Evolutionary conservation across 2,113 vertebrate species (phyloP), one percentile per base, ranked within the genome.

Genomic region (Saguinus midas): DNA sequence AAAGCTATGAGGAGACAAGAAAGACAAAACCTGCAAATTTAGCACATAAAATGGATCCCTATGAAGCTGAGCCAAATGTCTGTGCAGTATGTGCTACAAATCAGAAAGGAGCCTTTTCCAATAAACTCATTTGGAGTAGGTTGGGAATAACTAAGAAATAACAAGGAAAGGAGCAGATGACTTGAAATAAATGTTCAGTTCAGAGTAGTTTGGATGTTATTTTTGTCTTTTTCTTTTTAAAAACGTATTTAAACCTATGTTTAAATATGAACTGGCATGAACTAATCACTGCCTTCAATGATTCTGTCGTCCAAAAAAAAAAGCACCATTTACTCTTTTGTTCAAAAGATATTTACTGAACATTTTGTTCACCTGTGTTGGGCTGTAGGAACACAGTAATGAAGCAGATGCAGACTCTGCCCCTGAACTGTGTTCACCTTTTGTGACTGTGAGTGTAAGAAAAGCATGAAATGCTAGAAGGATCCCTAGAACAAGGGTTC

Each of bases 1-100:
- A 97, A 96, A 95, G 87, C 23, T 29, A 84, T 85, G 58, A 93
- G 83, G 66, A 96, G 70, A 92, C 92, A 96, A 96, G 68, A 18
- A 94, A 95, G 84, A 95, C 95, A 87, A 97, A 96, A 87, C 81
- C 70, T 96, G 84, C 87, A 96, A 92, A 96, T 96, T 96, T 97
- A 87, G 83, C 93, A 96, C 78, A 97, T 94, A 97, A 97, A 97
- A 96, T 88, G 55, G 82, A 96, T 96, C 96, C 90, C 64, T 79
- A 55, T 68, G 61, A 95, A 87, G 83, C 40, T 21, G 8, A 94
- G 94, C 92, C 98, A 97, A 97, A 83, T 94, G 72, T 82, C 94
- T 97, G 87, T 95, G 90, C 87, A 70, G 64, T 95, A 70, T 88
- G 80, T 86, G 83, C 95, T 94, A 96, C 94, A 97, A 96, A 96